Evolutionary conservation across 1,140 invertebrate genomes (phyloP), one percentile per base, ranked within the genome.

Genomic region (Bombus confusus): DNA sequence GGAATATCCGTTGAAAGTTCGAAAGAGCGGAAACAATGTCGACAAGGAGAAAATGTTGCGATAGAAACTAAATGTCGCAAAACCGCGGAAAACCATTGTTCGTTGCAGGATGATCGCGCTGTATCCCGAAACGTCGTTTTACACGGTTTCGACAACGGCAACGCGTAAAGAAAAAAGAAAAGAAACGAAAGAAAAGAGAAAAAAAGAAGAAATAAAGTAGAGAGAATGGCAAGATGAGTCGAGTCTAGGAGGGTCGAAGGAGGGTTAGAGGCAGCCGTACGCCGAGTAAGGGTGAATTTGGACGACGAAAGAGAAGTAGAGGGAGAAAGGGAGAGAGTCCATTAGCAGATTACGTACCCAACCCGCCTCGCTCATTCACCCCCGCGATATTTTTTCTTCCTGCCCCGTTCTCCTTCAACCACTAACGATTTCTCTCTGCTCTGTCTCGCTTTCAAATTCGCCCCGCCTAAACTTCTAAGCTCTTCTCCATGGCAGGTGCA

Each of bases 281-380:
- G 34, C 62, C 80, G 77, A 78, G 74, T 75, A 87, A 91, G 91
- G 90, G 86, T 88, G 91, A 89, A 88, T 91, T 91, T 86, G 91
- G 90, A 91, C 87, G 88, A 84, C 77, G 89, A 87, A 86, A 88
- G 88, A 90, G 91, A 90, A 87, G 89, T 86, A 88, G 86, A 91
- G 89, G 87, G 89, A 84, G 86, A 86, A 87, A 79, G 73, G 83
- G 87, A 87, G 90, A 86, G 86, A 94, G 94, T 94, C 94, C 94
- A 94, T 94, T 94, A 94, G 94, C 94, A 94, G 94, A 94, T 94
- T 94, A 94, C 93, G 93, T 92, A 93, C 88, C 91, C 91, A 91
- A 87, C 88, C 88, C 92, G 91, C 89, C 90, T 91, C 90, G 90
- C 90, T 92, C 93, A 91, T 93, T 93, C 93, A 90, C 87, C 91